Percentiles rank a stretch among this genome's conserved stretches.
Conservation (phyloP, 2,113 vertebrate genomes). For the Cyprinodon variegatus region DNA sequence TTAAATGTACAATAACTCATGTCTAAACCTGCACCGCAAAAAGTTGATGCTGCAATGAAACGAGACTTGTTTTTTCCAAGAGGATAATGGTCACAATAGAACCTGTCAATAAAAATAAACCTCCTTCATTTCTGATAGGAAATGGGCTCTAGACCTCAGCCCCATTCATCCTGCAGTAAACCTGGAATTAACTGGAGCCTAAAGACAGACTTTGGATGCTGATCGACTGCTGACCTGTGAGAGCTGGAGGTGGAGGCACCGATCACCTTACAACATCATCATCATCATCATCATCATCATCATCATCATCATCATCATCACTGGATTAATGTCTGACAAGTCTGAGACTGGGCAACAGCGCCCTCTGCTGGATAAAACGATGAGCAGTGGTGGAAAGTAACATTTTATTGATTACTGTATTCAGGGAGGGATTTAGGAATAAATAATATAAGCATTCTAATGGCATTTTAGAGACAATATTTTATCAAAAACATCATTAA, state of each 20-base stretch:
- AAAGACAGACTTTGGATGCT: no score
- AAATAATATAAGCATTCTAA: no score
- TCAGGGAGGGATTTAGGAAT: no score
- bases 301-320: not conserved
- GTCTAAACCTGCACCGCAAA: no score
- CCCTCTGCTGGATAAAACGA: slow-evolving; percentile 53
- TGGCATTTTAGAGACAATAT: no score
- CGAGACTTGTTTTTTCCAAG: not conserved
- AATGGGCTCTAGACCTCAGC: not conserved
- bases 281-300: not conserved
- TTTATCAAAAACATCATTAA: no score
- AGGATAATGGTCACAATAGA: not conserved
- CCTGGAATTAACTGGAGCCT: not conserved
- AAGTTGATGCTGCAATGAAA: no score
- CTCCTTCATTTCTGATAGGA: not conserved
- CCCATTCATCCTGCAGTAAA: not conserved
- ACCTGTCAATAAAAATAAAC: not conserved
- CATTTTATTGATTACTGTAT: no score
- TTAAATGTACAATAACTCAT: no score
- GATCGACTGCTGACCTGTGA: no score
- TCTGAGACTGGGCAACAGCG: not conserved
- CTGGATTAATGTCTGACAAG: not conserved
- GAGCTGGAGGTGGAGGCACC: slow-evolving; percentile 25
- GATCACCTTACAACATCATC: not conserved
- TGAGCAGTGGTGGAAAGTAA: no score